Conservation (phyloP, 2,888 invertebrate genomes). For the Lithophane semibrunnea region DNA sequence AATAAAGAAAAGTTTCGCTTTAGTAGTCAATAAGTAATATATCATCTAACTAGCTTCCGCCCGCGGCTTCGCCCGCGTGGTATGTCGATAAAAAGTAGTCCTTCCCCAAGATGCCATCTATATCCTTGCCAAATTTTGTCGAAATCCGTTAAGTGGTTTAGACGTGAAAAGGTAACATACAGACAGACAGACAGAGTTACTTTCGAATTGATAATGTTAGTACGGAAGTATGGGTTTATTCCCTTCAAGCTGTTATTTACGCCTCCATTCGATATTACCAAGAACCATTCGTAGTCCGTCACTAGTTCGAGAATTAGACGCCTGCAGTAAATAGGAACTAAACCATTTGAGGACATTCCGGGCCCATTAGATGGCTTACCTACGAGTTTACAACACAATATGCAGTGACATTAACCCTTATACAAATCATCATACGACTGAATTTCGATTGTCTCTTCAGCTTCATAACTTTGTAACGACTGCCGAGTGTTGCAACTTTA, state of each 20-base stretch:
- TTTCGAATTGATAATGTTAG: no score
- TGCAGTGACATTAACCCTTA: constrained; percentile 23
- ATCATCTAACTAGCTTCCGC: no score
- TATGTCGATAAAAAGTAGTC: no score
- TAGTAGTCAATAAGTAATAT: neutral
- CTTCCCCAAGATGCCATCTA: no score
- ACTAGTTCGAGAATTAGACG: constrained; percentile 38
- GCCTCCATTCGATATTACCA: neutral
- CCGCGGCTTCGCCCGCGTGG: no score
- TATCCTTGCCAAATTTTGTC: no score
- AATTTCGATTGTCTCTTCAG: constrained; percentile 13
- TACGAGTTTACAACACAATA: constrained; percentile 10
- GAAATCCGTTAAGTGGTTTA: no score
- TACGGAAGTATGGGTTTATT: no score
- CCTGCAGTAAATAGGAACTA: constrained; percentile 69
- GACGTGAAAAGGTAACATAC: no score
- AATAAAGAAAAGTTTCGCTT: neutral
- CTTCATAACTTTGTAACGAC: constrained; percentile 35
- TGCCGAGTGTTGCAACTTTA: constrained; percentile 32
- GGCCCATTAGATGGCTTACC: constrained; percentile 42
- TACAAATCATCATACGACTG: constrained; percentile 9
- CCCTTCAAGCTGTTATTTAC: neutral
- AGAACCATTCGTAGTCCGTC: neutral
- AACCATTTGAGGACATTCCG: constrained; percentile 66
- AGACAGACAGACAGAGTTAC: no score